Evolutionary conservation across 2,113 vertebrate species (phyloP), one percentile per base, ranked within the genome.

Genomic region (Copsychus sechellarum): DNA sequence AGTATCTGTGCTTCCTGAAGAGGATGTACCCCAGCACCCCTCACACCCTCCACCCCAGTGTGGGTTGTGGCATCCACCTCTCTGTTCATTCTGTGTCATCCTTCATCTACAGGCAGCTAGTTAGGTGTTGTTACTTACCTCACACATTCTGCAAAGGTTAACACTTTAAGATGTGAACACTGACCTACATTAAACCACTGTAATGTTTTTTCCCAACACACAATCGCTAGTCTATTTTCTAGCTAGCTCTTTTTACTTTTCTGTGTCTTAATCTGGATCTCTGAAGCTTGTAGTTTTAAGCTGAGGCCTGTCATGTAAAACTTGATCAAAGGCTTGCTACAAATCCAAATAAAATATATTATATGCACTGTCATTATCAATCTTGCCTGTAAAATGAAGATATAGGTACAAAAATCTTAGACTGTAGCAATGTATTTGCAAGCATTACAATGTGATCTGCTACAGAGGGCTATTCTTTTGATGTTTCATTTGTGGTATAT

Each of bases 331-430:
- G 76, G 3, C 36, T 93, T 96, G 72, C 84, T 89, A 53, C 48
- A 96, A 96, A 95, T 96, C 85, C 76, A 96, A 96, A 93, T 77
- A 89, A 93, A 96, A 96, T 92, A 71, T 87, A 72, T 54, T 83
- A 80, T 84, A 86, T 70, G 61, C 54, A 86, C 54, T 92, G 40
- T 50, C 72, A 40, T 93, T 97, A 95, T 84, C 58, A 91, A 85
- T 70, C 11, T 86, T 93, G 69, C 34, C 77, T 96, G 62, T 93
- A 91, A 96, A 97, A 82, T 81, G 79, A 89, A 74, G 72, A 96
- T 69, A 64, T 57, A 94, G 31, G 51, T 95, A 87, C 56, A 96
- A 79, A 90, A 88, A 66, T 90, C 62, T 92, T 72, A 88, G 36
- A 7, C 33, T 84, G 31, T 22, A 77, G 57, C 70, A 90, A 29